Evolutionary conservation across 2,888 invertebrate species (phyloP).

Genomic region (Hypselothyrea guttata): DNA sequence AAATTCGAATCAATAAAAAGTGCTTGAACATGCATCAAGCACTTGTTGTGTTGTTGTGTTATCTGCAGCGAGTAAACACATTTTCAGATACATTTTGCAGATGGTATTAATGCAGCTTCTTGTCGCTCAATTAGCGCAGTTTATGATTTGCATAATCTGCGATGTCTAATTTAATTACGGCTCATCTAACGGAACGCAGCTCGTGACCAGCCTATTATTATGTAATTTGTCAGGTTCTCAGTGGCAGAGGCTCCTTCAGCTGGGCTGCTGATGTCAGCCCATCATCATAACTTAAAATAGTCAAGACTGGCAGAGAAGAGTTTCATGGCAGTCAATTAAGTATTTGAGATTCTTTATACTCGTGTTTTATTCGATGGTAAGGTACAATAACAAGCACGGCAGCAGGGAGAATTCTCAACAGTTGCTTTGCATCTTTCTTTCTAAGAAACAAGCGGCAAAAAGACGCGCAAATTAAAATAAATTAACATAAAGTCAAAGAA

Average conservation of each 20-base stretch:
- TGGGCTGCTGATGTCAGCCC: constrained; percentile 65
- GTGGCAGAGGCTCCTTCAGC: constrained; percentile 51
- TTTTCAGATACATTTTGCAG: constrained; percentile 15
- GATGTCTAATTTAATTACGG: constrained; percentile 54
- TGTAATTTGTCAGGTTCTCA: constrained; percentile 62
- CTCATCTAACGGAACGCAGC: constrained; percentile 49
- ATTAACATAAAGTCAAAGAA: constrained; percentile 69
- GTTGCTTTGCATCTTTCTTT: constrained; percentile 39
- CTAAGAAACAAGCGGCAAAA: constrained; percentile 3
- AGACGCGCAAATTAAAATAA: constrained; percentile 63
- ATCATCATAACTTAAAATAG: constrained; percentile 73
- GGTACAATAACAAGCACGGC: constrained; percentile 18
- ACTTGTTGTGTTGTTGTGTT: constrained; percentile 3
- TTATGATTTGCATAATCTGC: constrained; percentile 62
- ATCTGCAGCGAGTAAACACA: constrained; percentile 8
- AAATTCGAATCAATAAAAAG: no score
- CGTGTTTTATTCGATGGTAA: constrained; percentile 13
- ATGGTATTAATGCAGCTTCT: constrained; percentile 17
- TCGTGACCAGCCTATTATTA: constrained; percentile 54
- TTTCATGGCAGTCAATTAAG: constrained; percentile 69
- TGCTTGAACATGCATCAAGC: constrained; percentile 58
- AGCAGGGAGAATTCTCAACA: constrained; percentile 35
- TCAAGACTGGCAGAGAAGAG: constrained; percentile 46
- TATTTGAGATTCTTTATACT: constrained; percentile 47
- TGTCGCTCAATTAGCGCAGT: constrained; percentile 64